Percentiles rank a stretch among this genome's conserved stretches.
These are phyloP conservation scores for Gastracanthus pulcherrimus DNA, from an alignment of 2,888 invertebrate genomes.

Conservation along the genomic window DNA sequence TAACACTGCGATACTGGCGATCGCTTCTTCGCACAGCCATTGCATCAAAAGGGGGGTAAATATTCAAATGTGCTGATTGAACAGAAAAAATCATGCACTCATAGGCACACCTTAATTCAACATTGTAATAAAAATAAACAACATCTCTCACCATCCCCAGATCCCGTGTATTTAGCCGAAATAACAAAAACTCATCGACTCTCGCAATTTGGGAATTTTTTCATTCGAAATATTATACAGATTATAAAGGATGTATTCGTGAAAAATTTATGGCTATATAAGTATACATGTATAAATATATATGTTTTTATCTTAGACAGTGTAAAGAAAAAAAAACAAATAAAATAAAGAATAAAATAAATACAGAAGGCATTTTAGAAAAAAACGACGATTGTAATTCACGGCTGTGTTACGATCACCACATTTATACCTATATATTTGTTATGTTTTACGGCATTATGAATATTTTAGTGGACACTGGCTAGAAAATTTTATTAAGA, in stretches of 20 bases:
- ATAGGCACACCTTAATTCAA: neutral
- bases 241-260: conserved; percentile 27
- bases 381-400: conserved; percentile 15
- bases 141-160: conserved; percentile 5
- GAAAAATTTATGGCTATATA: conserved; percentile 39
- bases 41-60: conserved; percentile 1
- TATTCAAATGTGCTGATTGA: neutral
- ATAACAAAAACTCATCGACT: conserved; percentile 7
- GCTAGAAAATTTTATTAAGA: conserved; percentile 44
- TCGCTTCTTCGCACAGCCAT: conserved; percentile 19
- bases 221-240: conserved; percentile 7
- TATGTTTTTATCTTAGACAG: conserved; percentile 46
- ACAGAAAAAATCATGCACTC: conserved; percentile 19
- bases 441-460: conserved; percentile 38
- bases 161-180: neutral
- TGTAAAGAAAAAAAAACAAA: conserved; percentile 30
- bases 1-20: conserved; percentile 34
- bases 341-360: conserved; percentile 25
- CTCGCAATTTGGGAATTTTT: conserved; percentile 12
- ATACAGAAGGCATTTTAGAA: conserved; percentile 29
- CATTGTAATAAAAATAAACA: conserved; percentile 19
- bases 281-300: conserved; percentile 43
- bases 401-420: conserved; percentile 2
- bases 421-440: conserved; percentile 44
- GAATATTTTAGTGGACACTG: neutral